Percentiles rank a stretch among this genome's conserved stretches.
These are phyloP conservation scores for Gila robusta DNA, from an alignment of 2,797 vertebrate genomes.

Conservation along the genomic window DNA sequence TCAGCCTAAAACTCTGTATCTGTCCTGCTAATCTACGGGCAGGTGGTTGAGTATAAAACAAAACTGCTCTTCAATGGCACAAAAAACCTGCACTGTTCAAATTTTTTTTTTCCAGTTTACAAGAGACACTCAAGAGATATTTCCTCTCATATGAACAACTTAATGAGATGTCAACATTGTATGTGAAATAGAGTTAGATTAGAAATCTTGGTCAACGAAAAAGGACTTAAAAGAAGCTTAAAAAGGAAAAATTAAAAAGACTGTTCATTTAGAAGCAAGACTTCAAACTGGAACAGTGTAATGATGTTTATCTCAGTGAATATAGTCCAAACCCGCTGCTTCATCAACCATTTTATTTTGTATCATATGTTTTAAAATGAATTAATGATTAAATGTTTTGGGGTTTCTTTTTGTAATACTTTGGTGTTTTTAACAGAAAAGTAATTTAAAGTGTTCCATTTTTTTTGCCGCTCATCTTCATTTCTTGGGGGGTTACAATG, in stretches of 20 bases:
- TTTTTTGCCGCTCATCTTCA: constrained; percentile 71
- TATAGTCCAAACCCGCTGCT: constrained; percentile 86
- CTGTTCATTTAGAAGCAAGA: constrained; percentile 78
- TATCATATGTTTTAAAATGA: constrained; percentile 77
- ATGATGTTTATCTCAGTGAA: constrained; percentile 86
- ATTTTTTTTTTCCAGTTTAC: constrained; percentile 96
- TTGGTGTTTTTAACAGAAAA: constrained; percentile 89
- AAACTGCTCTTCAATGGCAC: constrained; percentile 92
- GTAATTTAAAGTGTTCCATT: constrained; percentile 86
- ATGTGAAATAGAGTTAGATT: constrained; percentile 68
- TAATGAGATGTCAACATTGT: constrained; percentile 85
- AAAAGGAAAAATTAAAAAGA: constrained; percentile 44
- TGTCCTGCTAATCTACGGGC: constrained; percentile 96
- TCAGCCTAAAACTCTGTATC: constrained; percentile 95
- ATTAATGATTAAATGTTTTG: constrained; percentile 84
- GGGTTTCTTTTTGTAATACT: constrained; percentile 77
- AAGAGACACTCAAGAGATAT: constrained; percentile 94
- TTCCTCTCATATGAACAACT: constrained; percentile 88
- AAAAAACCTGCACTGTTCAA: constrained; percentile 97
- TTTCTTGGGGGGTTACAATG: constrained; percentile 87
- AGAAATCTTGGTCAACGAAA: constrained; percentile 49
- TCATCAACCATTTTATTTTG: constrained; percentile 88
- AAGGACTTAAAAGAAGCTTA: constrained; percentile 28
- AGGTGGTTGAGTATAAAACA: constrained; percentile 99
- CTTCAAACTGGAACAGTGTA: constrained; percentile 92